Percentiles rank a stretch among this genome's conserved stretches.
phyloP scores from a whole-genome alignment of 1,140 invertebrate species.

The Anastatus disparis region DNA sequence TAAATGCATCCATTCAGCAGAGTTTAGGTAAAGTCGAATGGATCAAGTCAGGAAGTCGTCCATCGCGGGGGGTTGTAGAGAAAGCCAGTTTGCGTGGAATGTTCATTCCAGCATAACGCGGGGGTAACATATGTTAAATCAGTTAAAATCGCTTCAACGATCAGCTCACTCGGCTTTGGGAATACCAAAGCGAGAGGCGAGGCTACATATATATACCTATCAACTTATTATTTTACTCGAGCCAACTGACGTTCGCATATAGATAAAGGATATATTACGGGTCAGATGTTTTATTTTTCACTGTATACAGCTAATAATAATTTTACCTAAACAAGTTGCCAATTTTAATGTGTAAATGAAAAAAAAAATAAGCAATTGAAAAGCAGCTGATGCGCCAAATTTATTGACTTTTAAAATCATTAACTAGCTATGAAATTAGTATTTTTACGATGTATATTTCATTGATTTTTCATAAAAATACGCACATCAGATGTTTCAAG shows the following conservation, averaged over 20 bases:
- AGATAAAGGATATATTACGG: background rate
- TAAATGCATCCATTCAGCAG: background rate
- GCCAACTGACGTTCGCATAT: conserved; percentile 6
- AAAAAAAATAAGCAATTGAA: background rate
- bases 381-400: too few species aligned
- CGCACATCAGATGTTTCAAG: background rate
- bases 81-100: conserved; percentile 29
- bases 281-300: conserved; percentile 17
- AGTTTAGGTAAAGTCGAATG: conserved; percentile 21
- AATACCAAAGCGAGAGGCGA: background rate
- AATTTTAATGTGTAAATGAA: background rate
- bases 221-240: conserved; percentile 29
- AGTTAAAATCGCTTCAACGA: conserved; percentile 51
- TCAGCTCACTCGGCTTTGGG: conserved; percentile 47
- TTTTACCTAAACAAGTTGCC: background rate
- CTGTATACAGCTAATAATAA: too few species aligned
- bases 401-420: background rate
- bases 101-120: conserved; percentile 35
- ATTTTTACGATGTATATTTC: background rate
- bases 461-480: background rate
- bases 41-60: conserved; percentile 48
- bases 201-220: too few species aligned
- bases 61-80: conserved; percentile 26
- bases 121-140: conserved; percentile 54
- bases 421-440: background rate